These are phyloP conservation scores for Ophiothrix spiculata DNA, from an alignment of 35 echinoderm and acorn worm species.

Conservation along the genomic window DNA sequence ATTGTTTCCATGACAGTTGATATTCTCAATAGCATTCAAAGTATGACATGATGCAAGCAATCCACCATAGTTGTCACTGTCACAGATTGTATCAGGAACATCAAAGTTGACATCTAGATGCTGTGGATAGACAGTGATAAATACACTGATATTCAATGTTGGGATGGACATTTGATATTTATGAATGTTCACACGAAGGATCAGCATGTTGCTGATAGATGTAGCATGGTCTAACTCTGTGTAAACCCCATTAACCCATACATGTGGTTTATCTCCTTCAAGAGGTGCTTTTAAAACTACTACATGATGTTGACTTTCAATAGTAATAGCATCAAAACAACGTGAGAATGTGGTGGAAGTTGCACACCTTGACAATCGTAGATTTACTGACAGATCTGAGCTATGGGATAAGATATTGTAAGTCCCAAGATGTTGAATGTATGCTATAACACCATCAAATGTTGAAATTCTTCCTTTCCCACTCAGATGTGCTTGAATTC, in stretches of 20 bases:
- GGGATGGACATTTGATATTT: slow-evolving; percentile 42
- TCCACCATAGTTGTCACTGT: slow-evolving; percentile 13
- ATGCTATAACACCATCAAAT: slow-evolving; percentile 65
- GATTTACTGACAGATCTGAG: slow-evolving; percentile 15
- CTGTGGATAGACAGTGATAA: slow-evolving; percentile 39
- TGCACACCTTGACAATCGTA: slow-evolving; percentile 49
- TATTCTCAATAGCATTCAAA: slow-evolving; percentile 29
- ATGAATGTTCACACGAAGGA: slow-evolving; percentile 43
- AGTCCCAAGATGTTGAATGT: slow-evolving; percentile 30
- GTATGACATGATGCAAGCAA: slow-evolving; percentile 65
- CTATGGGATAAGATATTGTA: slow-evolving; percentile 47
- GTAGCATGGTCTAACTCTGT: slow-evolving; percentile 43
- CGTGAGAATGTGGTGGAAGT: slow-evolving; percentile 23
- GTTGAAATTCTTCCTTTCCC: slow-evolving; percentile 55
- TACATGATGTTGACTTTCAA: slow-evolving; percentile 16
- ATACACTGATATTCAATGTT: slow-evolving; percentile 32
- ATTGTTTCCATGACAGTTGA: slow-evolving; percentile 28
- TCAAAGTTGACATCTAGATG: slow-evolving; percentile 51
- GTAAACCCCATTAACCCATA: slow-evolving; percentile 50
- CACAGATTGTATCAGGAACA: slow-evolving; percentile 41
- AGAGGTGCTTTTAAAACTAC: slow-evolving; percentile 47
- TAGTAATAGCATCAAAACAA: slow-evolving; percentile 65
- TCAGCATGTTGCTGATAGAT: slow-evolving; percentile 29
- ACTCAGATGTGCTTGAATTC: slow-evolving; percentile 11
- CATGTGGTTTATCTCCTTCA: neutral